Base-by-base conservation (phyloP, 2,888 invertebrate genomes). In the Pegoplata infirma region DNA sequence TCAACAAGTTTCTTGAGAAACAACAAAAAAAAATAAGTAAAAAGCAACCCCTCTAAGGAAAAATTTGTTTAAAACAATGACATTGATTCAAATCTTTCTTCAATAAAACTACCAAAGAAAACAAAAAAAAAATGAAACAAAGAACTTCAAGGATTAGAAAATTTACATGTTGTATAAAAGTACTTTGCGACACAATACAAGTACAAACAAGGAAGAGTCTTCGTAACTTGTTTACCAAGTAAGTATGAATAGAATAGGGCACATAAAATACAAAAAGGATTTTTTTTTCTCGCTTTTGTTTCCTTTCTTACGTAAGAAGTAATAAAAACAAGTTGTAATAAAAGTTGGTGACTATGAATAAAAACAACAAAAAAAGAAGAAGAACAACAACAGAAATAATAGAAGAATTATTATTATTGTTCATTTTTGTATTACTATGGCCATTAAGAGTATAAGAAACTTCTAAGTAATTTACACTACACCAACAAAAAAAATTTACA, bases 381-480 rank as follows among this genome's bases (percentile, higher is more conserved):
- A 73, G 17, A 61, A 66, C 59, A 59, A 61, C 25, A 17, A 63
- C 47, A 49, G 49, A 49, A 71, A 76, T 71, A 76, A 76, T 76
- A 71, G 66, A 72, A 76, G 66, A 71, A 74, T 78, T 69, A 68
- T 77, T 74, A 68, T 78, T 73, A 73, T 73, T 74, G 73, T 71
- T 69, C 66, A 69, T 64, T 74, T 49, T 61, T 49, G 69, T 69
- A 78, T 69, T 69, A 63, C 67, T 72, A 55, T 66, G 64, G 69
- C 64, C 71, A 68, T 72, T 76, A 63, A 69, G 58, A 58, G 66
- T 66, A 67, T 69, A 72, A 67, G 67, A 63, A 76, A 67, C 72
- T 72, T 76, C 76, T 44, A 71, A 71, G 76, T 72, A 72, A 76
- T 76, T 76, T 71, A 76, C 71, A 76, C 76, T n/a, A n/a, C n/a